Base-by-base conservation (phyloP, 2,113 vertebrate genomes). In the Trichechus manatus region DNA sequence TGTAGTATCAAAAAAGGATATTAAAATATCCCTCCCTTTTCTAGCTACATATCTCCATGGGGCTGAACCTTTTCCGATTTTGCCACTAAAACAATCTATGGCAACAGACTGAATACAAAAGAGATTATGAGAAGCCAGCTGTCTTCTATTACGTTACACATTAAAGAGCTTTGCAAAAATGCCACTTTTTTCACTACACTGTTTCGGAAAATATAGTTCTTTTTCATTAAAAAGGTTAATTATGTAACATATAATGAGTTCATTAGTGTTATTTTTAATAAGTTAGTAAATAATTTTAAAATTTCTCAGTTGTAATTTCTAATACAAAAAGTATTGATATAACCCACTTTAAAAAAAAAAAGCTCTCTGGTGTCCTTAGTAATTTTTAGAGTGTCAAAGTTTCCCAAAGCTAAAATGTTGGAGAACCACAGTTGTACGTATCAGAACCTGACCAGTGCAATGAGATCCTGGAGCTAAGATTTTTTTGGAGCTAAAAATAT, bases 101-200 rank as follows among this genome's bases (percentile, higher is more conserved):
- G 53, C 53, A 89, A 22, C 14, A 59, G n/a, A 75, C 2, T 63
- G 74, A 75, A 74, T 72, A 47, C 22, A 77, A 75, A 89, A 13
- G 3, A 56, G 53, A 56, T 56, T 56, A 56, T 86, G 56, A 59
- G 22, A 87, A 39, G 64, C 42, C 75, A 47, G 25, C 61, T 96
- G 19, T 70, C 47, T 94, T 96, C 44, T 4, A n/a, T 70, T 87
- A 93, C 70, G n/a, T 91, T 63, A 80, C 13, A 79, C 6, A 33
- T 81, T 90, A 91, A 61, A 86, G 20, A 91, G 19, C 78, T 84
- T 93, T 95, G 68, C 5, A 68, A 95, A 97, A 93, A 91, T 91
- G 15, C 44, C 17, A 5, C 7, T 95, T 86, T 95, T 80, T 23
- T 83, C 47, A 75, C 23, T 81, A 47, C 19, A 64, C 9, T 50